Evolutionary conservation across 2,797 vertebrate species (phyloP).

Genomic region (Capromys pilorides): DNA sequence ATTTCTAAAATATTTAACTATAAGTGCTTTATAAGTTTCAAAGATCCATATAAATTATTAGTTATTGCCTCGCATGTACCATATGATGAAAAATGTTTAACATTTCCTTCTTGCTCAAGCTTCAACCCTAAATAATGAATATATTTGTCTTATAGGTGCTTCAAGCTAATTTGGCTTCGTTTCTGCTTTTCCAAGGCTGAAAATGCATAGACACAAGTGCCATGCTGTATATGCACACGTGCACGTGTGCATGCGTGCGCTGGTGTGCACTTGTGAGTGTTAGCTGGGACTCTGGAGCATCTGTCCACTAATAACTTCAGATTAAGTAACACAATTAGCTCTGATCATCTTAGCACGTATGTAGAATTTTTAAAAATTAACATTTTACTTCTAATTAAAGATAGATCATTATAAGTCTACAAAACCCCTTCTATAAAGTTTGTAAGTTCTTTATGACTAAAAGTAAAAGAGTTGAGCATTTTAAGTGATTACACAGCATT

Average conservation of each 20-base stretch:
- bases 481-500: conserved; percentile 26
- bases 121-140: neutral
- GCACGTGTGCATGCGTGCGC: too few species aligned
- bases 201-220: neutral
- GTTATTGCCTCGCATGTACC: neutral
- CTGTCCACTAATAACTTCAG: conserved; percentile 15
- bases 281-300: neutral
- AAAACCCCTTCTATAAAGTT: neutral
- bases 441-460: conserved; percentile 11
- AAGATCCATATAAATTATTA: neutral
- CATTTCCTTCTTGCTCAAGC: neutral
- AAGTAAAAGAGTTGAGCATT: neutral
- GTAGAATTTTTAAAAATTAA: conserved; percentile 44
- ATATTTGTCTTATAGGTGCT: neutral
- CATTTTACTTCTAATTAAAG: conserved; percentile 43
- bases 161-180: conserved; percentile 21
- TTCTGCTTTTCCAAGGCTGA: conserved; percentile 49
- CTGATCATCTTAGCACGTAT: conserved; percentile 27
- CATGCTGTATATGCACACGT: neutral
- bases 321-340: neutral
- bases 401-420: conserved; percentile 1
- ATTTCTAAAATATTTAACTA: neutral
- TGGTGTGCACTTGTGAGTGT: neutral
- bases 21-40: neutral
- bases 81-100: neutral